Base-by-base conservation (phyloP, 2,113 vertebrate species). In the Macrotus californicus region DNA sequence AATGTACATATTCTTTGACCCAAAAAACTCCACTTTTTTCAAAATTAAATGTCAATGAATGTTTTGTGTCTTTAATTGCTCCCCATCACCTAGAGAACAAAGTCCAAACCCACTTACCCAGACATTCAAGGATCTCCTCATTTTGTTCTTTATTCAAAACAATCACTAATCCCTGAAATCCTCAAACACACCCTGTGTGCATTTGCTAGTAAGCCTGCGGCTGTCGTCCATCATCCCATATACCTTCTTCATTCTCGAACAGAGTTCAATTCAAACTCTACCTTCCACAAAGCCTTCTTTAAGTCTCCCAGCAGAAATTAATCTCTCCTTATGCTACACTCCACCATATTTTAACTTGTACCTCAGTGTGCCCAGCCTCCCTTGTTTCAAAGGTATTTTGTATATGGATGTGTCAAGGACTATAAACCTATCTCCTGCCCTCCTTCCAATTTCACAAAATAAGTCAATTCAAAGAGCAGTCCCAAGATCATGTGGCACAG, bases 1-100 rank as follows among this genome's bases (percentile, higher is more conserved):
- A 86, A 87, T n/a, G 34, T 72, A 52, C 54, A 34, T 56, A 73
- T 93, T 59, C 54, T 21, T 67, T 76, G 61, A 89, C 16, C 41
- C 54, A 26, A 34, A 81, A 81, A 91, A 86, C 73, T 95, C 31
- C 13, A 91, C 64, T 93, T 96, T 26, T 69, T 72, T 34, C 67
- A 90, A 93, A 89, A 90, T 50, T 56, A 66, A 94, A 82, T 43
- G 41, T 67, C 56, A 46, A 41, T 36, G 22, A 90, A 43, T 89
- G 83, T 67, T 87, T 84, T 34, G 67, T 41, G 66, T 72, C 46
- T 50, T 54, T 3, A 2, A 29, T 76, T 59, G 24, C 31, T 67
- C 39, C 67, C 80, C 16, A 39, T 83, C 14, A 73, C 22, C 21
- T 79, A 94, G 7, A 73, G n/a, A 89, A 54, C n/a, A 76, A 79